Evolutionary conservation across 2,888 invertebrate genomes (phyloP).

Genomic region (Apamea crenata): DNA sequence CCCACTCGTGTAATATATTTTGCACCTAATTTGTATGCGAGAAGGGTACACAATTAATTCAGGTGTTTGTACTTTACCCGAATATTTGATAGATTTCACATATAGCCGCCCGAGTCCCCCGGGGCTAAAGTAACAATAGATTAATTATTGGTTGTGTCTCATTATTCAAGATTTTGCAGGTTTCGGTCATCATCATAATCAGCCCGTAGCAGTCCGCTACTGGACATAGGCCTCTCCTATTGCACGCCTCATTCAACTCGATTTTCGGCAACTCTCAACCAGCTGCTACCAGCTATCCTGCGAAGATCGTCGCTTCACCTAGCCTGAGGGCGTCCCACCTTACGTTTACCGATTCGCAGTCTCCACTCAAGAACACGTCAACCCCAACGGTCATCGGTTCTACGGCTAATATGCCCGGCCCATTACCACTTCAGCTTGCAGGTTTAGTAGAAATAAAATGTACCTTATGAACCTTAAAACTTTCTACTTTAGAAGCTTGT

Average conservation of each 20-base stretch:
- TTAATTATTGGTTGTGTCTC: constrained; percentile 3
- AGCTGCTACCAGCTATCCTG: no score
- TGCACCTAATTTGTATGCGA: constrained; percentile 23
- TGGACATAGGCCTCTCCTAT: no score
- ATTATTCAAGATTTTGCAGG: not conserved
- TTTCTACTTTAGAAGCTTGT: not conserved
- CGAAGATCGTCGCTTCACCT: no score
- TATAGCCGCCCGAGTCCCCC: not conserved
- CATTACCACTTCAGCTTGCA: not conserved
- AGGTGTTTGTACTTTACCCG: constrained; percentile 8
- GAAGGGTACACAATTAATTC: constrained; percentile 18
- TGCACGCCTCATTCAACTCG: no score
- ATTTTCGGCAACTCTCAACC: no score
- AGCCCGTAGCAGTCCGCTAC: no score
- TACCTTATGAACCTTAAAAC: not conserved
- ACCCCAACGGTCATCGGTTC: no score
- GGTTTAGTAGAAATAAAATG: not conserved
- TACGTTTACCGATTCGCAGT: no score
- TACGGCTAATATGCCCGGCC: no score
- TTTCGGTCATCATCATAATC: not conserved
- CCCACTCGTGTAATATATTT: constrained; percentile 16
- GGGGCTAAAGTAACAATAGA: not conserved
- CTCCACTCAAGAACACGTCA: no score
- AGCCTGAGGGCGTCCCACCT: no score
- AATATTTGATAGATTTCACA: constrained; percentile 15